Base-by-base conservation (phyloP, 2,888 invertebrate species). In the Hymenopus coronatus region DNA sequence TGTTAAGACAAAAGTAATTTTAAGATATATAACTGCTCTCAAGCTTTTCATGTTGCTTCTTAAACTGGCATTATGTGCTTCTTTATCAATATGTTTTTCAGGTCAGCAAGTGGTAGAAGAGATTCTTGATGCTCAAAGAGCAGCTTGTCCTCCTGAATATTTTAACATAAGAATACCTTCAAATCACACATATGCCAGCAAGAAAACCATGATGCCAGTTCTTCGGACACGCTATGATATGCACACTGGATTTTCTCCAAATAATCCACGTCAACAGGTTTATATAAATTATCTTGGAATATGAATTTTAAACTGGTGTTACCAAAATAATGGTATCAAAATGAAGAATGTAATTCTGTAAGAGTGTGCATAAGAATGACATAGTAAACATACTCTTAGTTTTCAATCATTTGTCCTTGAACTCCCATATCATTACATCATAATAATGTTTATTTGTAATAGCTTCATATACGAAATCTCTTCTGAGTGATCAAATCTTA, bases 71-170 rank as follows among this genome's bases (percentile, higher is more conserved):
- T 70, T 25, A 0, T 70, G 54, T 70, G 3, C 20, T 14, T 40
- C 12, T 12, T 40, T 70, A 70, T 25, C 20, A 70, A 70, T 20
- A 25, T 4, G 20, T 20, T 70, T 70, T 30, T 0, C 90, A 95
- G 95, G 95, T 84, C 95, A 95, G 92, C 95, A 95, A 92, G 94
- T 95, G 1, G 95, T 95, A 20, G 95, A 95, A 91, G 95, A 95
- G 93, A 94, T 96, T 89, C 91, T 95, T 84, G 95, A 95, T 92
- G 94, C 95, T 1, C 95, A 95, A 92, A 92, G 94, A 91, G 93
- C 95, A n/a, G 94, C 94, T 25, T 95, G 95, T 92, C 95, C 95
- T 14, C 94, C 95, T 0, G 95, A 95, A 92, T 95, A 95, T 91
- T 94, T 95, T 91, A 95, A 95, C 91, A 94, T 96, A 85, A 91